Percentiles rank a stretch among this genome's conserved stretches.
Conservation (phyloP, 2,888 invertebrate species). For the Colostygia pectinataria region DNA sequence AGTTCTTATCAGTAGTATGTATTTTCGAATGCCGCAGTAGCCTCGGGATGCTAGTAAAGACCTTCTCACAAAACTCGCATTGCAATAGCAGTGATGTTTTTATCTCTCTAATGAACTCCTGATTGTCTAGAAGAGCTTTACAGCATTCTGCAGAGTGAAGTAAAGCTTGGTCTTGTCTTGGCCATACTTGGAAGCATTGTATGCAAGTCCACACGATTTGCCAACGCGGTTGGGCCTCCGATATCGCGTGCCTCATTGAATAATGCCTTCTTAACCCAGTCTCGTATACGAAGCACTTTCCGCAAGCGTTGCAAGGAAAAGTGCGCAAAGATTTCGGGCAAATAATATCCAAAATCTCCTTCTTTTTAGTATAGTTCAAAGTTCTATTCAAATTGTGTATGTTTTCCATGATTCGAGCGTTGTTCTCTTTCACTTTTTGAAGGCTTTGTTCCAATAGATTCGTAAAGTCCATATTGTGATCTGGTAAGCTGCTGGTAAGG, state of each 20-base stretch:
- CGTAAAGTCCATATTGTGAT: conserved; percentile 27
- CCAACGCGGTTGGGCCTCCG: conserved; percentile 65
- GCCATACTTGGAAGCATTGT: conserved; percentile 79
- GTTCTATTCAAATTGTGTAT: conserved; percentile 74
- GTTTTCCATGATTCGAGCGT: conserved; percentile 76
- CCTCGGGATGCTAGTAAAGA: conserved; percentile 73
- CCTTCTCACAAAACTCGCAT: conserved; percentile 78
- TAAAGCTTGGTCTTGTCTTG: conserved; percentile 62
- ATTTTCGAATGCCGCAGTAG: conserved; percentile 66
- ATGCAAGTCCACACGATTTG: conserved; percentile 77
- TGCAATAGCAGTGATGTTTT: conserved; percentile 72
- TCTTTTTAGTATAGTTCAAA: conserved; percentile 71
- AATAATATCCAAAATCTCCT: conserved; percentile 63
- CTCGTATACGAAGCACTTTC: conserved; percentile 75
- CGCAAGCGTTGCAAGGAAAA: conserved; percentile 70
- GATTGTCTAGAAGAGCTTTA: conserved; percentile 45
- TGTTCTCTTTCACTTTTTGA: conserved; percentile 74
- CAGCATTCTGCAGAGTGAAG: conserved; percentile 64
- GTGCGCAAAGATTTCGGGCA: conserved; percentile 62
- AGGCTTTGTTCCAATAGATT: conserved; percentile 70
- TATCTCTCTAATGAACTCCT: conserved; percentile 63
- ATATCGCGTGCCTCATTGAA: conserved; percentile 59
- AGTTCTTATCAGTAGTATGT: conserved; percentile 86
- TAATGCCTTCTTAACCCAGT: conserved; percentile 72
- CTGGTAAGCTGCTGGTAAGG: not conserved